phyloP scores from a whole-genome alignment of 2,113 vertebrate genomes.

The Eubucco bourcierii region DNA sequence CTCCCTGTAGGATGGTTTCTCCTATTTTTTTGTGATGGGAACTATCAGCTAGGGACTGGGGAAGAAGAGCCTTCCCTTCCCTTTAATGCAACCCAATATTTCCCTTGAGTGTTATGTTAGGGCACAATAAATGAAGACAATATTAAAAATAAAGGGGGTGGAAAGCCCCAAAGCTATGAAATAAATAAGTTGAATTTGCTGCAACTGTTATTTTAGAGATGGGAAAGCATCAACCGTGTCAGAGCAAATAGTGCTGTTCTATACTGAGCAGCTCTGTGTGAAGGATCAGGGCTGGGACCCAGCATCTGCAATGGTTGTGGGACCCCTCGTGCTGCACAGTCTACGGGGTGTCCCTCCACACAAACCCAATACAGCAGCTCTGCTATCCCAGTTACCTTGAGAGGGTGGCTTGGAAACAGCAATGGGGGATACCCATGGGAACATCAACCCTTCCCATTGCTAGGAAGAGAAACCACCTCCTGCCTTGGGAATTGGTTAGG shows the following conservation, averaged over 20 bases:
- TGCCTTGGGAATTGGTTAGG: background rate
- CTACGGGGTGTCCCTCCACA: background rate
- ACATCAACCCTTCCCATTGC: background rate
- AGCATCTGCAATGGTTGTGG: background rate
- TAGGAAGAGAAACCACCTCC: background rate
- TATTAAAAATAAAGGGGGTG: background rate
- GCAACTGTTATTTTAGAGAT: background rate
- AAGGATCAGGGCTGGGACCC: background rate
- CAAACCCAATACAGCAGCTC: background rate
- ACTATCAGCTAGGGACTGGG: background rate
- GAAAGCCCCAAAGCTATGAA: background rate
- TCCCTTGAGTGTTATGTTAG: fast-evolving
- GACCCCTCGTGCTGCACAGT: background rate
- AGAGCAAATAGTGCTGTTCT: background rate
- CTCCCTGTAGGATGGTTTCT: background rate
- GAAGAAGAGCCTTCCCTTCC: background rate
- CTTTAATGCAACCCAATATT: background rate
- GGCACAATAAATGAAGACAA: background rate
- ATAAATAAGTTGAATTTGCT: background rate
- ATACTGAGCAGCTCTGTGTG: background rate
- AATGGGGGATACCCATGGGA: fast-evolving
- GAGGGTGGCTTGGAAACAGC: fast-evolving
- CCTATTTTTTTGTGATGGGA: background rate
- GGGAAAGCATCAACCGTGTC: background rate
- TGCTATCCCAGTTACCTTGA: background rate